A percentile compares a stretch with the other conserved stretches of the same genome.
Conservation (phyloP, 2,113 vertebrate genomes). For the Porphyrio hochstetteri region DNA sequence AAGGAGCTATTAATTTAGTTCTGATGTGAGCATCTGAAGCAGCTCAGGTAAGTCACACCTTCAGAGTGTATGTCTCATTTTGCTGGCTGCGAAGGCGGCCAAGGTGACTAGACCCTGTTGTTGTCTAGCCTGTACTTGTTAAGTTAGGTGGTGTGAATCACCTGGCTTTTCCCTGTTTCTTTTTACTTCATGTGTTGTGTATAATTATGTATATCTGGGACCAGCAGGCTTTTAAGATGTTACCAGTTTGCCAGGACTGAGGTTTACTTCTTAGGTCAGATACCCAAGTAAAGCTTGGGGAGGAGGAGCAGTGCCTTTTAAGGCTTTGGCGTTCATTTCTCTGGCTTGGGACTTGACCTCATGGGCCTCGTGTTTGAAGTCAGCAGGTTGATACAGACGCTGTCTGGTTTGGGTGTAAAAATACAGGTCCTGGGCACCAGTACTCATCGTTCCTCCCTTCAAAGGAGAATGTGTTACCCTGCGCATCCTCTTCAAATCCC, state of each 20-base stretch:
- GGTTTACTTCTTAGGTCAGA: background rate
- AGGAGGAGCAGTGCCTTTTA: background rate
- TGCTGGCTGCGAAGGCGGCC: background rate
- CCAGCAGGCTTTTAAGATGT: background rate
- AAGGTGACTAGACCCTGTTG: background rate
- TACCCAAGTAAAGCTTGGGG: background rate
- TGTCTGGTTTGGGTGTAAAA: background rate
- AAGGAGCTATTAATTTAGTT: conserved; percentile 28
- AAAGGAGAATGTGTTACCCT: background rate
- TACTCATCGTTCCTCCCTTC: background rate
- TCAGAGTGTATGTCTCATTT: background rate
- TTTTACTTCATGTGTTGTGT: background rate
- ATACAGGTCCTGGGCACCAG: background rate
- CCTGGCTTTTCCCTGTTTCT: background rate
- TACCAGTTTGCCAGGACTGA: background rate
- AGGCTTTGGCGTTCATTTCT: background rate
- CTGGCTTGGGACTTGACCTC: background rate
- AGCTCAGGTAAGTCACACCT: background rate
- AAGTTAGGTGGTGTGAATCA: background rate
- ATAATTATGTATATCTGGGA: background rate
- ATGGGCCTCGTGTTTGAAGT: background rate
- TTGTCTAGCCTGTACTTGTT: background rate
- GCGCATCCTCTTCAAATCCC: background rate
- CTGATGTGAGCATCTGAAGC: conserved; percentile 1
- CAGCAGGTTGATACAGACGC: background rate